phyloP scores from a whole-genome alignment of 2,888 invertebrate species.

The Chelonus formosanus region DNA sequence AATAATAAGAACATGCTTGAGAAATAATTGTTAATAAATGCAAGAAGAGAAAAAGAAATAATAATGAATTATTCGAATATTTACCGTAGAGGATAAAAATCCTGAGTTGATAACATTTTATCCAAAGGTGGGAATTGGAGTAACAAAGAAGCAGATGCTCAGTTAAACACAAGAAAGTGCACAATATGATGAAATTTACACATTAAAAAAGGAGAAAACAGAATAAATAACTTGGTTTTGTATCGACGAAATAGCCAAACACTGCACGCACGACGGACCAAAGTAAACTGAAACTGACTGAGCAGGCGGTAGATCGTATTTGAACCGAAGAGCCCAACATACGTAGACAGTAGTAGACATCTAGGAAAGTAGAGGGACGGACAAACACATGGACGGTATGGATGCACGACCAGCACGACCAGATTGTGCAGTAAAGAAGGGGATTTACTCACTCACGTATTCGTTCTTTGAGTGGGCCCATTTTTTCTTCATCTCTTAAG shows the following conservation, averaged over 20 bases:
- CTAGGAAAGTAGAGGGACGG: no score
- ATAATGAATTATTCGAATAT: constrained; percentile 18
- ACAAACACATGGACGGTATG: constrained; percentile 16
- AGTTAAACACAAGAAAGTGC: no score
- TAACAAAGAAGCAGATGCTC: no score
- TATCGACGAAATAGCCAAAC: background rate
- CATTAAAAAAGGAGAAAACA: constrained; percentile 18
- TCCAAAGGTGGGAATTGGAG: constrained; percentile 22
- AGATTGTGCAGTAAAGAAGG: constrained; percentile 20
- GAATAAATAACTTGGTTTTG: background rate
- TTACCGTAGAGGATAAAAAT: constrained; percentile 62
- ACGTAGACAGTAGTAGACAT: no score
- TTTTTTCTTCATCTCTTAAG: background rate
- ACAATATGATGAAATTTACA: background rate
- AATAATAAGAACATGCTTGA: constrained; percentile 11
- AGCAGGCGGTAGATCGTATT: constrained; percentile 26
- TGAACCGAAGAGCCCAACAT: background rate
- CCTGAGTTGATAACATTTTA: constrained; percentile 60
- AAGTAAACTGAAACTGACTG: constrained; percentile 39
- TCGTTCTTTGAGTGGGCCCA: constrained; percentile 1
- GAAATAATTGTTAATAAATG: background rate
- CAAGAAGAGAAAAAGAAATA: no score
- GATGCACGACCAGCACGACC: constrained; percentile 44
- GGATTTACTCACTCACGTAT: constrained; percentile 13
- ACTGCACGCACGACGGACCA: constrained; percentile 56